Conservation (phyloP, 2,888 invertebrate genomes). For the Mythimna loreyi region DNA sequence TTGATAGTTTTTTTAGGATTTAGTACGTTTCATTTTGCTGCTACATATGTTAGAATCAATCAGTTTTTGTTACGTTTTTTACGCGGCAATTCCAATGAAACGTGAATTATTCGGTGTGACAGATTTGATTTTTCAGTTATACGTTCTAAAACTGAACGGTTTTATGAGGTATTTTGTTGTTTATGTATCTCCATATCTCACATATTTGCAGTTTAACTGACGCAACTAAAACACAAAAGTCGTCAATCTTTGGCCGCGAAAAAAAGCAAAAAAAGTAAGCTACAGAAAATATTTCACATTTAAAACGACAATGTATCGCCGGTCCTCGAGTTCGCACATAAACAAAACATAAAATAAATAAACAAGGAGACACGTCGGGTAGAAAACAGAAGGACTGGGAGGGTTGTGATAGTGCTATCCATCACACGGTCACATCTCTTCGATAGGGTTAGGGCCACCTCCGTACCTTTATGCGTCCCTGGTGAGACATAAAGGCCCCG, state of each 20-base stretch:
- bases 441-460: constrained; percentile 90
- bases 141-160: constrained; percentile 23
- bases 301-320: constrained; percentile 63
- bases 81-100: constrained; percentile 21
- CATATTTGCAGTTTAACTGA: constrained; percentile 39
- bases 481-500: constrained; percentile 87
- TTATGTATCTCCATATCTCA: constrained; percentile 33
- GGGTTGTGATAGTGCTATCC: constrained; percentile 88
- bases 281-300: constrained; percentile 68
- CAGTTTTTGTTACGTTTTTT: constrained; percentile 31
- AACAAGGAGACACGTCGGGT: constrained; percentile 81
- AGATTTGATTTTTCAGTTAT: constrained; percentile 23
- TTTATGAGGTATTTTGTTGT: constrained; percentile 11
- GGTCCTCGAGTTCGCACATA: constrained; percentile 82
- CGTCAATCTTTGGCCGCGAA: constrained; percentile 50
- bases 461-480: constrained; percentile 90
- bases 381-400: constrained; percentile 83
- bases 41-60: constrained; percentile 50
- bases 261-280: constrained; percentile 51
- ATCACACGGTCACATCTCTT: constrained; percentile 89
- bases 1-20: constrained; percentile 52
- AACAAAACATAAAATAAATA: constrained; percentile 88
- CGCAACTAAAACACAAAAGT: constrained; percentile 48
- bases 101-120: constrained; percentile 40
- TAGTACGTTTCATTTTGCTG: constrained; percentile 34